Evolutionary conservation across 2,113 vertebrate genomes (phyloP).

Genomic region (Neolamprologus sp.): DNA sequence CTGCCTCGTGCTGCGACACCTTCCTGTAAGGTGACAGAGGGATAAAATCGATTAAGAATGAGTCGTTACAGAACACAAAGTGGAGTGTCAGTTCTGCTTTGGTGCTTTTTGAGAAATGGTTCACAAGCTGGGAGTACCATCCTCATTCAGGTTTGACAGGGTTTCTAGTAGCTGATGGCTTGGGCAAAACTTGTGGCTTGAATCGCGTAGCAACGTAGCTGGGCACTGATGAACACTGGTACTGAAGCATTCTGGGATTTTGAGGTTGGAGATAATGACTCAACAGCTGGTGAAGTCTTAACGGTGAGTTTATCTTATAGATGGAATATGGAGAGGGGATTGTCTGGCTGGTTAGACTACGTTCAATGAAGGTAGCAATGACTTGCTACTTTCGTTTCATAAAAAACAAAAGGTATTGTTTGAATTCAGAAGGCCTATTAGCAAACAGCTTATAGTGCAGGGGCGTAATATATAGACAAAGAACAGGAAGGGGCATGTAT

Average conservation of each 20-base stretch:
- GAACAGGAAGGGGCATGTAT: not conserved
- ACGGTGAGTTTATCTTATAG: not conserved
- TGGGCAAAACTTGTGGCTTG: rapidly evolving
- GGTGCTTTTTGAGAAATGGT: not conserved
- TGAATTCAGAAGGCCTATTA: not conserved
- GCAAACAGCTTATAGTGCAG: not conserved
- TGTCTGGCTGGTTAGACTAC: not conserved
- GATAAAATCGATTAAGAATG: not conserved
- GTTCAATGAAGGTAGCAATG: not conserved
- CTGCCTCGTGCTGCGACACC: constrained; percentile 80
- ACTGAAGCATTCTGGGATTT: not conserved
- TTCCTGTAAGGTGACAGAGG: constrained; percentile 71
- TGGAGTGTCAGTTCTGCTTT: not conserved
- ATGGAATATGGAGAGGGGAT: not conserved
- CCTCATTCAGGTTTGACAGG: not conserved
- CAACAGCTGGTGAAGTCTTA: not conserved
- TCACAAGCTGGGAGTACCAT: not conserved
- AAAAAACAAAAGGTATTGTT: not conserved
- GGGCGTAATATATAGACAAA: not conserved
- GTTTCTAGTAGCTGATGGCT: not conserved
- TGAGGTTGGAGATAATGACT: not conserved
- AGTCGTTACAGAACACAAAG: not conserved
- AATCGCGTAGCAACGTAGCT: not conserved
- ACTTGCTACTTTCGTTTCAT: not conserved
- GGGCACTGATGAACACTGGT: not conserved